Percentiles rank a stretch among this genome's conserved stretches.
Conservation (phyloP, 2,797 vertebrate species). For the Echeneis naucrates region DNA sequence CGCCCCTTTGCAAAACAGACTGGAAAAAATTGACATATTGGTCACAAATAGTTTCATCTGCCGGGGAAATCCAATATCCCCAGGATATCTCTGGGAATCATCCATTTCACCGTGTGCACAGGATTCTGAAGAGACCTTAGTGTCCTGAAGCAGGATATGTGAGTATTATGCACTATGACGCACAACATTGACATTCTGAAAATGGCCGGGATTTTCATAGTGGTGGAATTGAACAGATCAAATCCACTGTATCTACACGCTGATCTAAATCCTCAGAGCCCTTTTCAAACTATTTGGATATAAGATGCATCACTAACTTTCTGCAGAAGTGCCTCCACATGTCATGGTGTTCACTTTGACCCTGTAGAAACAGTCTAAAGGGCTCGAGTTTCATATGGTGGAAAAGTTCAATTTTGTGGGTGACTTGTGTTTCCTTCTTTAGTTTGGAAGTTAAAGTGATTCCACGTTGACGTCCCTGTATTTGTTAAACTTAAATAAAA, state of each 20-base stretch:
- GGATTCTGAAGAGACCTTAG: slow-evolving; percentile 76
- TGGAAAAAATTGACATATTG: slow-evolving; percentile 76
- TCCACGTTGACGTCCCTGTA: slow-evolving; percentile 39
- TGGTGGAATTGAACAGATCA: slow-evolving; percentile 81
- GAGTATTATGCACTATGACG: slow-evolving; percentile 75
- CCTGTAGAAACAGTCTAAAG: slow-evolving; percentile 51
- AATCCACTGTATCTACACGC: slow-evolving; percentile 76
- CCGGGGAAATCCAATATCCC: slow-evolving; percentile 81
- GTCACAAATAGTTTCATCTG: slow-evolving; percentile 81
- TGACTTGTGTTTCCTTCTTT: slow-evolving; percentile 38
- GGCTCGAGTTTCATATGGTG: slow-evolving; percentile 60
- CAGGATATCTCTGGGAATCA: slow-evolving; percentile 79
- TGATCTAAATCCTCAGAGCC: slow-evolving; percentile 80
- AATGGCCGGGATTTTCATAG: slow-evolving; percentile 69
- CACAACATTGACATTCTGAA: slow-evolving; percentile 79
- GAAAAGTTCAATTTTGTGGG: slow-evolving; percentile 62
- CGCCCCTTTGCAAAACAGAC: slow-evolving; percentile 56
- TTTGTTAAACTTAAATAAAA: slow-evolving; percentile 69
- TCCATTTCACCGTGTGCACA: slow-evolving; percentile 68
- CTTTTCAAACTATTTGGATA: slow-evolving; percentile 78
- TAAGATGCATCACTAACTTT: slow-evolving; percentile 76
- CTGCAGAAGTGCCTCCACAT: slow-evolving; percentile 66
- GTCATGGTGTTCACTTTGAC: slow-evolving; percentile 72
- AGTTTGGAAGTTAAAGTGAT: slow-evolving; percentile 48
- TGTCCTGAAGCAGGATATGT: slow-evolving; percentile 76